Evolutionary conservation across 92 coral and sea anemone species (phyloP).

Genomic region (Phenganax marumi): DNA sequence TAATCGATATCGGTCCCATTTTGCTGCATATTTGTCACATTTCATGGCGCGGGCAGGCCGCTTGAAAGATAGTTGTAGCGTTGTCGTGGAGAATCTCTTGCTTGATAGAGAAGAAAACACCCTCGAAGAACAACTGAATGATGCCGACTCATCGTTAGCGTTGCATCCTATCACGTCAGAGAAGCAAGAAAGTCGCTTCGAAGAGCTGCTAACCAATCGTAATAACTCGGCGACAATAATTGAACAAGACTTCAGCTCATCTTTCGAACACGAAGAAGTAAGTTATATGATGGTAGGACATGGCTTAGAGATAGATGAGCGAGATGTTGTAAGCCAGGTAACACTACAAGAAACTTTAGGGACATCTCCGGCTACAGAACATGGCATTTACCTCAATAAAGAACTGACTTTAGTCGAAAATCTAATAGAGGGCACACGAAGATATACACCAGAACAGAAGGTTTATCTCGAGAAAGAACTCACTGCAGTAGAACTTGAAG

Average conservation of each 20-base stretch:
- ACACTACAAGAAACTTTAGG: background rate
- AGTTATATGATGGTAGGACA: too few relatives aligned
- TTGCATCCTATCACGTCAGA: background rate
- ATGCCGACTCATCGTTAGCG: background rate
- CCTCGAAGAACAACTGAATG: background rate
- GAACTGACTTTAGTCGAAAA: background rate
- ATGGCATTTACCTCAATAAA: background rate
- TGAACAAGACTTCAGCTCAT: background rate
- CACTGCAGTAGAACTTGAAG: background rate
- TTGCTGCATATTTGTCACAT: constrained; percentile 6
- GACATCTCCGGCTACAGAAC: background rate
- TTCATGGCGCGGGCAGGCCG: constrained; percentile 20
- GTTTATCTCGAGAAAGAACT: background rate
- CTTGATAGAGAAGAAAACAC: background rate
- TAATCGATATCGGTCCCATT: constrained; percentile 12
- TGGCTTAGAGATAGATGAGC: background rate
- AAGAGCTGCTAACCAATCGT: background rate
- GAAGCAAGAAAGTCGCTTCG: background rate
- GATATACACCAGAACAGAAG: background rate
- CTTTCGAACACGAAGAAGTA: background rate
- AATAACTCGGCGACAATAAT: background rate
- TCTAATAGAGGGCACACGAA: background rate
- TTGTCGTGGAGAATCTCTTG: background rate
- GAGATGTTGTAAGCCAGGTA: background rate
- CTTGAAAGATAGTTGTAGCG: background rate